Conservation (phyloP, 2,113 vertebrate genomes). For the Willisornis vidua region DNA sequence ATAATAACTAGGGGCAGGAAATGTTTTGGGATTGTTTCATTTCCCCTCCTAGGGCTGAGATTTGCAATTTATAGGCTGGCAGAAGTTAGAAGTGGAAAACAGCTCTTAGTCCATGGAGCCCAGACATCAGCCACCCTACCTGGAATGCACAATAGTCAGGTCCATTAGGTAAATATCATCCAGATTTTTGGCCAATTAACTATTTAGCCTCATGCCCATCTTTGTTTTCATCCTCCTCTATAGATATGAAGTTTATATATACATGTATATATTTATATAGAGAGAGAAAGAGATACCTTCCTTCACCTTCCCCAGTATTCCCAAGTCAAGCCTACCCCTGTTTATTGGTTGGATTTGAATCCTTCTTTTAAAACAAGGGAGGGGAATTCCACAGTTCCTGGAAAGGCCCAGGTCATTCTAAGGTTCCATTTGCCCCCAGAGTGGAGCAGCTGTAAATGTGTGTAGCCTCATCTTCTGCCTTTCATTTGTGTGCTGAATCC, state of each 20-base stretch:
- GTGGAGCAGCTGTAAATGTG: background rate
- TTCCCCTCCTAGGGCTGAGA: background rate
- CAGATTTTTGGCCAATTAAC: background rate
- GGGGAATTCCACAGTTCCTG: background rate
- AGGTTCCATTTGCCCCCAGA: background rate
- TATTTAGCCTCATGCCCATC: background rate
- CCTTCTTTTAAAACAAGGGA: background rate
- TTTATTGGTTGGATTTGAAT: background rate
- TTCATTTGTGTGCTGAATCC: background rate
- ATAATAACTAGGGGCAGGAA: background rate
- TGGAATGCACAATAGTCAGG: background rate
- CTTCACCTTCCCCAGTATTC: background rate
- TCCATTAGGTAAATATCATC: background rate
- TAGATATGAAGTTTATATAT: too few species aligned
- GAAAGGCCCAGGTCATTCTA: background rate
- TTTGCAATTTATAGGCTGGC: background rate
- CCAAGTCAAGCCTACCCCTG: background rate
- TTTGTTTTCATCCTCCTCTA: background rate
- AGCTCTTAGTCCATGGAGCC: background rate
- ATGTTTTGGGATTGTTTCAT: background rate
- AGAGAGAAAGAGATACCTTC: background rate
- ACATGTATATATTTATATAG: background rate
- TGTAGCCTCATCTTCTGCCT: background rate
- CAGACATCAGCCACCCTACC: background rate
- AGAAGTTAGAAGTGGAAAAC: background rate